These are phyloP conservation scores for Hylaea fasciaria DNA, from an alignment of 2,888 invertebrate genomes.

Conservation along the genomic window DNA sequence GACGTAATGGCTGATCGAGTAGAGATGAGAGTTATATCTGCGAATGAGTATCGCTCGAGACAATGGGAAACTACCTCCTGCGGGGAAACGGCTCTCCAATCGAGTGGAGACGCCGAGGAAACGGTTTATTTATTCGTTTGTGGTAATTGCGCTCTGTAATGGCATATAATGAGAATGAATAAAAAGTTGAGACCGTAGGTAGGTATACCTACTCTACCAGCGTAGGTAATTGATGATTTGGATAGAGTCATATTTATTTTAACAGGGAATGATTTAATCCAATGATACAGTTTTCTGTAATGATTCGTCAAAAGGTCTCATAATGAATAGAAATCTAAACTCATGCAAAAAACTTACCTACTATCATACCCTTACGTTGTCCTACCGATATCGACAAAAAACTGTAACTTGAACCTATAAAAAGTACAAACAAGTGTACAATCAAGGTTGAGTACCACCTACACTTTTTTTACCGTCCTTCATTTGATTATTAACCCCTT, in stretches of 20 bases:
- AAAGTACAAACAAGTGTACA: too few relatives aligned
- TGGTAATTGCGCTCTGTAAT: neutral
- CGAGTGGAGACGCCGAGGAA: neutral
- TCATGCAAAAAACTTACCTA: neutral
- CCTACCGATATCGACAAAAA: too few relatives aligned
- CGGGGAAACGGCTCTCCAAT: neutral
- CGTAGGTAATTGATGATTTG: neutral
- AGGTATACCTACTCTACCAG: neutral
- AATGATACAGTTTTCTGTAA: too few relatives aligned
- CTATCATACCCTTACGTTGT: neutral
- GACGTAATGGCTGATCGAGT: conserved; percentile 16
- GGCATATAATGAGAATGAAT: neutral
- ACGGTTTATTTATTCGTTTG: neutral
- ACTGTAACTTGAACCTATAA: too few relatives aligned
- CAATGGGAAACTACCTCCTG: conserved; percentile 1
- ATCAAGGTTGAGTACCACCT: too few relatives aligned
- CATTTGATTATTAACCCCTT: too few relatives aligned
- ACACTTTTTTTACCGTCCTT: too few relatives aligned
- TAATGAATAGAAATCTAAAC: too few relatives aligned
- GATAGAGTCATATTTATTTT: too few relatives aligned
- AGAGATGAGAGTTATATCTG: conserved; percentile 11
- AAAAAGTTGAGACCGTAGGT: neutral
- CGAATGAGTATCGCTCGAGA: neutral
- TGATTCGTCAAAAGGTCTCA: too few relatives aligned
- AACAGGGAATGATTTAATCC: too few relatives aligned